Conservation (phyloP, 2,888 invertebrate species). For the Micropterix aruncella region DNA sequence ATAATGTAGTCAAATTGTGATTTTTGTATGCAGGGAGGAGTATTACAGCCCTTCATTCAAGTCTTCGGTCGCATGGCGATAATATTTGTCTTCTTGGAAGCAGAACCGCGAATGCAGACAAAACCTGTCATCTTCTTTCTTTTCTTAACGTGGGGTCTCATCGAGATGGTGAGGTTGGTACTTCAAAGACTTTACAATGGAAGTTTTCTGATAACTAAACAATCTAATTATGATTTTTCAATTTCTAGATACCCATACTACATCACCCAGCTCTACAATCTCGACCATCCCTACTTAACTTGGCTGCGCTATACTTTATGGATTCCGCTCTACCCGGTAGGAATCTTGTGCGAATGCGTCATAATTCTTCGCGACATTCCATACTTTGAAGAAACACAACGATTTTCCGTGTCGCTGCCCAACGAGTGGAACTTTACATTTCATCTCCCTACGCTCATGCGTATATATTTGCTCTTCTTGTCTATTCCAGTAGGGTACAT, state of each 20-base stretch:
- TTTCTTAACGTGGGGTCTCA: conserved; percentile 68
- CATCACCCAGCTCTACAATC: conserved; percentile 63
- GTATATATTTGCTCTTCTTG: conserved; percentile 61
- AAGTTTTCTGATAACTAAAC: not conserved
- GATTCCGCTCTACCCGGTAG: conserved; percentile 88
- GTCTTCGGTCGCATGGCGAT: conserved; percentile 65
- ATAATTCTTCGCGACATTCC: conserved; percentile 73
- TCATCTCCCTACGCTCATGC: conserved; percentile 67
- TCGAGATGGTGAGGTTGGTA: conserved; percentile 81
- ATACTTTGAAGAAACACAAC: conserved; percentile 73
- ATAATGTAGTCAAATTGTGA: not conserved
- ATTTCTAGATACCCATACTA: conserved; percentile 81
- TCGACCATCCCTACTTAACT: conserved; percentile 59
- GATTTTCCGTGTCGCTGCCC: conserved; percentile 63
- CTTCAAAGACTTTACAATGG: no score
- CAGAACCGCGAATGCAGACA: conserved; percentile 74
- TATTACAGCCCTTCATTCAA: conserved; percentile 62
- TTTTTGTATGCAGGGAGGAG: conserved; percentile 36
- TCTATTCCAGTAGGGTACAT: conserved; percentile 64
- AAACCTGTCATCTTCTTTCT: conserved; percentile 81
- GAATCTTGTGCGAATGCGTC: conserved; percentile 76
- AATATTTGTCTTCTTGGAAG: conserved; percentile 69
- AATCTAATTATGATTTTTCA: no score
- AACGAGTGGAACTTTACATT: conserved; percentile 79
- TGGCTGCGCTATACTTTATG: conserved; percentile 91